Base-by-base conservation (phyloP, 1,140 invertebrate genomes). In the Augochlora pura region DNA sequence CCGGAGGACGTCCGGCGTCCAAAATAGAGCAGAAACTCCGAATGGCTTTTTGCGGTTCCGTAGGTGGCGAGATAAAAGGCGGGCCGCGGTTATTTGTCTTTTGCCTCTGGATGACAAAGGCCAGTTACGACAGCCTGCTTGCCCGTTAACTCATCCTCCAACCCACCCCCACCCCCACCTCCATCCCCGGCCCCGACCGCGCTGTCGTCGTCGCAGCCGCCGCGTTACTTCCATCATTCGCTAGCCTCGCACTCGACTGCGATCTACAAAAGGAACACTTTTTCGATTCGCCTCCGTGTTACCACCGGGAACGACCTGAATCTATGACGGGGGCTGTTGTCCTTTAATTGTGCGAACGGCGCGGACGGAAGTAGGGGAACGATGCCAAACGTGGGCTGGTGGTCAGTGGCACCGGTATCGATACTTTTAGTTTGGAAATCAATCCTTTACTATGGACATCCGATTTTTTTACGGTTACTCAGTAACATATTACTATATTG, bases 61-160 rank as follows among this genome's bases (percentile, higher is more conserved):
- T 79, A 74, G 77, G 76, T 78, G 76, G 76, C 59, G 23, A 72
- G 76, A 78, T 78, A 72, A 79, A 79, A 74, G 77, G 69, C 77
- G 27, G n/a, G 18, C 54, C 57, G 57, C 57, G 57, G 69, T 72
- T 78, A 78, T 78, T 73, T 77, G 75, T 72, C 77, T 73, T 65
- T 78, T 73, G 69, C 62, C 77, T 23, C 18, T 54, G 69, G 69
- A 78, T 64, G 77, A 78, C 69, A 78, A 78, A 73, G 52, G 70
- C 77, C 70, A 57, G 68, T 71, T 71, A 54, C 68, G 60, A 77
- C 63, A 71, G n/a, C 39, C 49, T 54, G 49, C 67, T 69, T 57
- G 27, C 52, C 52, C 52, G 49, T 69, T 32, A 38, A 27, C 59
- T 63, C 12, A 23, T 10, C n/a, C 23, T 18, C 52, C 2, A 14